Conservation (phyloP, 2,113 vertebrate genomes). For the Physeter macrocephalus region DNA sequence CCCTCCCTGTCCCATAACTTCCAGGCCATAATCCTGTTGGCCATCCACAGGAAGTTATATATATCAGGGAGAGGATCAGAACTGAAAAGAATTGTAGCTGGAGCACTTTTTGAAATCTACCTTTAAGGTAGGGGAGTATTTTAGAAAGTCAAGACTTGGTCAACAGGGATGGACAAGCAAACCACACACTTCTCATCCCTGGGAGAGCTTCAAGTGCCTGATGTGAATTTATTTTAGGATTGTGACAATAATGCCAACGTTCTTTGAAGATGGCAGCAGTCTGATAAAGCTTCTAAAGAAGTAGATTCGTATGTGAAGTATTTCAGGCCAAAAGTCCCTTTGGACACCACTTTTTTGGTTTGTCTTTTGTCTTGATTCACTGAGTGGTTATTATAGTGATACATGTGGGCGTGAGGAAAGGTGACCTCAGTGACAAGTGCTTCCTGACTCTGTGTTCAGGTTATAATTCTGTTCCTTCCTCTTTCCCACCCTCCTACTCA, state of each 20-base stretch:
- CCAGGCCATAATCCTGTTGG: neutral
- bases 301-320: neutral
- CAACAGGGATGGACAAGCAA: neutral
- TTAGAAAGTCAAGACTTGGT: conserved; percentile 39
- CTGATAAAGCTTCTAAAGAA: neutral
- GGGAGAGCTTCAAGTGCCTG: neutral
- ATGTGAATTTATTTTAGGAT: neutral
- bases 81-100: neutral
- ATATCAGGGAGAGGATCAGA: neutral
- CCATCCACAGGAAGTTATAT: neutral
- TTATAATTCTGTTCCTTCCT: neutral
- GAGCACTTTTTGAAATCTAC: neutral
- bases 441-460: neutral
- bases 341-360: neutral
- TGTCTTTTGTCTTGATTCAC: neutral
- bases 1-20: neutral
- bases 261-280: neutral
- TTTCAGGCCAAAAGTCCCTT: neutral
- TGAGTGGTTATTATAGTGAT: neutral
- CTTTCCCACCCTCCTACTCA: neutral
- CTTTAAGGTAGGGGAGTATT: neutral
- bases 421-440: neutral
- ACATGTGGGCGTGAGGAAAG: neutral
- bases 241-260: neutral
- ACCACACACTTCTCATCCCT: neutral